These are phyloP conservation scores for Vireo griseus DNA, from an alignment of 2,797 vertebrate species.

Conservation along the genomic window DNA sequence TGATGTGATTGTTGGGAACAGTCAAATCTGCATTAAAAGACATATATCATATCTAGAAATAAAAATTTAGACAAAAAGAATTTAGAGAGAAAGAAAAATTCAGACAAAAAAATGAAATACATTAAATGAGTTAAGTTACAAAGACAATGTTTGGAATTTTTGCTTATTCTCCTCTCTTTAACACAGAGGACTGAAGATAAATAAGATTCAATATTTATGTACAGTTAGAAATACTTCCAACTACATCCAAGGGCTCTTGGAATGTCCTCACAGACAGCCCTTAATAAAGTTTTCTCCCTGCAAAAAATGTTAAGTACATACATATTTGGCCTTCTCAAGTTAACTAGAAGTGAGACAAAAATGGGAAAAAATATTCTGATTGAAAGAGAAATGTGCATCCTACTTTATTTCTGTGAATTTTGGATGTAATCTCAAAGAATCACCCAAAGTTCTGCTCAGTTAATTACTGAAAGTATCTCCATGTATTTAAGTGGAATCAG, in stretches of 20 bases:
- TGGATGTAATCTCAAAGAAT: not conserved
- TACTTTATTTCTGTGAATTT: not conserved
- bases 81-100: not conserved
- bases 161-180: not conserved
- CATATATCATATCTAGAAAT: not conserved
- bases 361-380: not conserved
- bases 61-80: not conserved
- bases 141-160: not conserved
- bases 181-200: not conserved
- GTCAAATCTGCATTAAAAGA: not conserved
- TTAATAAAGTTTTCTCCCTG: not conserved
- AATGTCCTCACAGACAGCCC: not conserved
- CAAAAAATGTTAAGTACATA: not conserved
- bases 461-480: not conserved
- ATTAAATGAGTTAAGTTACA: not conserved
- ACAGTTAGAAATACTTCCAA: not conserved
- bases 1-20: not conserved
- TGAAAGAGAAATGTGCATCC: not conserved
- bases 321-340: not conserved
- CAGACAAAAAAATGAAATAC: not conserved
- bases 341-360: not conserved
- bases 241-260: not conserved
- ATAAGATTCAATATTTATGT: not conserved
- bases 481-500: not conserved
- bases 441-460: not conserved